phyloP scores from a whole-genome alignment of 2,888 invertebrate genomes.

The Ochropleura leucogaster region DNA sequence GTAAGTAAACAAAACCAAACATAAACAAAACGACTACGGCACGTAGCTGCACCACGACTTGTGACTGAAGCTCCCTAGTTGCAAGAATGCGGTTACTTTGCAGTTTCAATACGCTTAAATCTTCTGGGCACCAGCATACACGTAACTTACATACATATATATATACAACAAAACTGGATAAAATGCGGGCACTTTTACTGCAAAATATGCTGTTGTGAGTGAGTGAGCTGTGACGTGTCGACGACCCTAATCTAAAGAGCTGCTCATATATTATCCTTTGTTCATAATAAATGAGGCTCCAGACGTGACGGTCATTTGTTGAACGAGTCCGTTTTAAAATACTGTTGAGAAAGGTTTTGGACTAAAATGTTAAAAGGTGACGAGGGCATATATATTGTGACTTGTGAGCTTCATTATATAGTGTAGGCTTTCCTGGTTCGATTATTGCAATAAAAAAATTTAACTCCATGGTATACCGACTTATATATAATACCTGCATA shows the following conservation, averaged over 20 bases:
- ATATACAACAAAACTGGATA: constrained; percentile 8
- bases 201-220: too few species aligned
- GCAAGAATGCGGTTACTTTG: neutral
- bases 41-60: neutral
- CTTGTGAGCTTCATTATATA: neutral
- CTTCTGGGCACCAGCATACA: neutral
- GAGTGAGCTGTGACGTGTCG: neutral
- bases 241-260: constrained; percentile 4
- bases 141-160: neutral
- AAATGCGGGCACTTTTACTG: neutral
- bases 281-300: neutral
- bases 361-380: constrained; percentile 14
- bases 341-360: neutral
- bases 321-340: constrained; percentile 9
- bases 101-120: neutral
- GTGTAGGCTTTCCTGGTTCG: neutral
- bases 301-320: neutral
- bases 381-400: too few species aligned
- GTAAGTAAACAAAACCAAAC: neutral
- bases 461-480: too few species aligned
- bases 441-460: neutral
- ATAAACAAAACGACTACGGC: neutral
- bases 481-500: too few species aligned
- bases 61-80: neutral
- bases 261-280: constrained; percentile 6